phyloP scores from a whole-genome alignment of 1,140 invertebrate species.

The Drosophila saltans region DNA sequence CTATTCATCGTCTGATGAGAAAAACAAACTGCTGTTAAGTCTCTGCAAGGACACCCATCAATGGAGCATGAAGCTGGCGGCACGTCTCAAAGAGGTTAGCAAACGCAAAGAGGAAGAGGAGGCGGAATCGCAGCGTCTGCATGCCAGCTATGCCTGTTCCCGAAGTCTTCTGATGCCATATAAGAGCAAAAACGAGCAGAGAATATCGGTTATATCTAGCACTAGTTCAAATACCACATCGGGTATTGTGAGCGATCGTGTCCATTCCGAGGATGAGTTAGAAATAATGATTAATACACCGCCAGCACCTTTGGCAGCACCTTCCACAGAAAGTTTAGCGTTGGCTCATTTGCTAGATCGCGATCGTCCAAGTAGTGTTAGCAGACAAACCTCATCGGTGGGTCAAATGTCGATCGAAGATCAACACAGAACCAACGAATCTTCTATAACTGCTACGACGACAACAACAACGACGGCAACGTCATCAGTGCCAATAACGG shows the following conservation, averaged over 20 bases:
- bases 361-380: constrained; percentile 85
- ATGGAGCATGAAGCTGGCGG: constrained; percentile 96
- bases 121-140: constrained; percentile 83
- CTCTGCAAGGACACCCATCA: constrained; percentile 96
- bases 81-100: constrained; percentile 90
- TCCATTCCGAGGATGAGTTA: constrained; percentile 96
- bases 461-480: constrained; percentile 50
- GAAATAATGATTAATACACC: constrained; percentile 92
- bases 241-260: constrained; percentile 96
- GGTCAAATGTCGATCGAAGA: constrained; percentile 83
- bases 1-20: constrained; percentile 95
- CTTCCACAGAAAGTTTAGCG: constrained; percentile 90
- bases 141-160: constrained; percentile 87
- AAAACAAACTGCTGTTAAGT: constrained; percentile 94
- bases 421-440: constrained; percentile 71
- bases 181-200: constrained; percentile 89
- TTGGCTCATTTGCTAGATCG: constrained; percentile 87
- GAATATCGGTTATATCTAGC: constrained; percentile 95
- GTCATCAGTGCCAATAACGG: constrained; percentile 44
- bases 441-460: constrained; percentile 76
- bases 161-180: constrained; percentile 86
- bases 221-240: constrained; percentile 97
- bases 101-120: constrained; percentile 89
- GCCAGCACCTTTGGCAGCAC: constrained; percentile 84
- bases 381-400: constrained; percentile 84